A percentile compares a stretch with the other conserved stretches of the same genome.
phyloP scores from a whole-genome alignment of 2,113 vertebrate species.

The Furnarius figulus region DNA sequence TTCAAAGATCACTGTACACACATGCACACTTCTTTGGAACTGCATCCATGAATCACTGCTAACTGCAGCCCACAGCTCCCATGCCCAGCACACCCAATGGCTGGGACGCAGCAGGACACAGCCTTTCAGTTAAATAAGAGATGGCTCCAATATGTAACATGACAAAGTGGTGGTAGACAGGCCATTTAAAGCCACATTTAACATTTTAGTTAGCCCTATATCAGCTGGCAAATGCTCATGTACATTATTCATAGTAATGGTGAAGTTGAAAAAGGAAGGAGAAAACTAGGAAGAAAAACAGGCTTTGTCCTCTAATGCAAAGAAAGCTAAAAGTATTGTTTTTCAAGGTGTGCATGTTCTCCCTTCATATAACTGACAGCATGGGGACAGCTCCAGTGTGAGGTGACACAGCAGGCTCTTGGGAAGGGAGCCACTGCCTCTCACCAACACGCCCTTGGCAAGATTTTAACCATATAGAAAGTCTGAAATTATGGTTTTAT shows the following conservation, averaged over 20 bases:
- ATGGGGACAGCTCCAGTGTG: accelerated
- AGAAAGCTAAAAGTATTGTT: not conserved
- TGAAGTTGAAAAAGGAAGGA: not conserved
- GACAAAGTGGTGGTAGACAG: not conserved
- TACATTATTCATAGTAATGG: conserved; percentile 26
- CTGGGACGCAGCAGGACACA: not conserved
- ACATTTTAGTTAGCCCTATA: conserved; percentile 41
- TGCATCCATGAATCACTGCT: not conserved
- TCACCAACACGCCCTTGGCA: not conserved
- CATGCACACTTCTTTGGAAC: not conserved
- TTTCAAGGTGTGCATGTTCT: not conserved
- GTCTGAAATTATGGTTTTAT: not conserved
- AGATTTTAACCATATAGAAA: not conserved
- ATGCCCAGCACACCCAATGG: not conserved
- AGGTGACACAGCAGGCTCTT: not conserved
- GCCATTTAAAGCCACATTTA: conserved; percentile 46
- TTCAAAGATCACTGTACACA: not conserved
- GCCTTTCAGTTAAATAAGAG: not conserved
- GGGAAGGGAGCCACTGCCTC: not conserved
- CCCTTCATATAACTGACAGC: not conserved
- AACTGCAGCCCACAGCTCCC: not conserved
- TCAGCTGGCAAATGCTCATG: not conserved
- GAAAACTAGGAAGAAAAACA: not conserved
- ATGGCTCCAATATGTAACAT: not conserved
- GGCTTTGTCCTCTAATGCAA: not conserved